These are phyloP conservation scores for Yponomeuta plumbellus DNA, from an alignment of 2,888 invertebrate species.

Conservation along the genomic window DNA sequence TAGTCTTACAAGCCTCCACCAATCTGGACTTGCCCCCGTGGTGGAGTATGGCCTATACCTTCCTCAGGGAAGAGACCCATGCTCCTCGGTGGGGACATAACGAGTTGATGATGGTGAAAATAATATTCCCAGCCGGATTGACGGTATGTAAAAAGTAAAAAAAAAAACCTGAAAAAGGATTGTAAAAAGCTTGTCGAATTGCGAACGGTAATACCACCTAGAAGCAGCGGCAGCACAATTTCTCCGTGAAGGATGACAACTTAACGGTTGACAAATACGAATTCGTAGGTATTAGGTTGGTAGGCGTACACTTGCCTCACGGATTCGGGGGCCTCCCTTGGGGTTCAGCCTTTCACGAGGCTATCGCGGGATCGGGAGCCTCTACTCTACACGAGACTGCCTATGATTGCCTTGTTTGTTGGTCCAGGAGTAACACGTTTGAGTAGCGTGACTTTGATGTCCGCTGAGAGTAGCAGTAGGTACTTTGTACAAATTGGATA, in stretches of 20 bases:
- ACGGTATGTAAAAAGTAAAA: no score
- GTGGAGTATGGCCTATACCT: no score
- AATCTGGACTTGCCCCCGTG: no score
- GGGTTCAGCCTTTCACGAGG: constrained; percentile 10
- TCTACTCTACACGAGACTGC: not conserved
- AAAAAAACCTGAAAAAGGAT: not conserved
- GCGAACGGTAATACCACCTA: not conserved
- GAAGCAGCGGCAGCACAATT: constrained; percentile 7
- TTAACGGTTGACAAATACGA: constrained; percentile 27
- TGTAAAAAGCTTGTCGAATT: not conserved
- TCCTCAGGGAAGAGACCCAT: no score
- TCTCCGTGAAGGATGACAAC: constrained; percentile 17
- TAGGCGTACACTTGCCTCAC: constrained; percentile 11
- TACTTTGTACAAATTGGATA: no score
- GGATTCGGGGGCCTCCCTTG: constrained; percentile 18
- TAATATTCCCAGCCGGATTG: no score
- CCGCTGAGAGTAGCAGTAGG: no score
- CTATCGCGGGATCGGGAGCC: not conserved
- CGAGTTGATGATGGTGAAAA: no score
- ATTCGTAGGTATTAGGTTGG: constrained; percentile 12
- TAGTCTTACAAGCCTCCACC: no score
- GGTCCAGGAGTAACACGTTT: no score
- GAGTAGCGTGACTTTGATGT: no score
- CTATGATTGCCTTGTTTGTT: not conserved
- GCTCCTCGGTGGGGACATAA: no score